A percentile compares a stretch with the other conserved stretches of the same genome.
These are phyloP conservation scores for Mirounga angustirostris DNA, from an alignment of 2,113 vertebrate genomes.

Conservation along the genomic window DNA sequence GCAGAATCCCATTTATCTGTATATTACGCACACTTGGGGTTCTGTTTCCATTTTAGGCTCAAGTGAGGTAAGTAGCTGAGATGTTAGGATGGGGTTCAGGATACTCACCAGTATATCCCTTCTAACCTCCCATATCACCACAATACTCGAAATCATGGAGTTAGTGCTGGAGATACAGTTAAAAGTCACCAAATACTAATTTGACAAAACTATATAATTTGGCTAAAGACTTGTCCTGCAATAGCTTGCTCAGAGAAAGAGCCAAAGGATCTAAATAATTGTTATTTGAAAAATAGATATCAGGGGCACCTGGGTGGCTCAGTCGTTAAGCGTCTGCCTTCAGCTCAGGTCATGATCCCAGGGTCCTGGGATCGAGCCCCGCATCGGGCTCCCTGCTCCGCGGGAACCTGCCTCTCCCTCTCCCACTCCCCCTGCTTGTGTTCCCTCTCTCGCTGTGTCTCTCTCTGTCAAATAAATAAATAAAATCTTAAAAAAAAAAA, in stretches of 20 bases:
- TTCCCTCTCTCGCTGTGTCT: too few species aligned
- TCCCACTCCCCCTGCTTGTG: too few species aligned
- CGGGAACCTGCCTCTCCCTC: too few species aligned
- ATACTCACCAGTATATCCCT: neutral
- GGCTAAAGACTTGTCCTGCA: neutral
- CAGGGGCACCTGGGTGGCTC: too few species aligned
- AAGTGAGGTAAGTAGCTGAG: neutral
- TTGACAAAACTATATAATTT: conserved; percentile 1
- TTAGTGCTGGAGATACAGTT: neutral
- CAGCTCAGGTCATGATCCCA: too few species aligned
- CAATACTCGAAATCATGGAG: neutral
- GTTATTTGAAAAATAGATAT: neutral
- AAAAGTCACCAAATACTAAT: neutral
- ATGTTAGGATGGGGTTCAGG: neutral
- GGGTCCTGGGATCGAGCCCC: too few species aligned
- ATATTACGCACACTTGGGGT: neutral
- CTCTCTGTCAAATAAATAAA: too few species aligned
- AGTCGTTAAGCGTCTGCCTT: too few species aligned
- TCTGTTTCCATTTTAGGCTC: conserved; percentile 31
- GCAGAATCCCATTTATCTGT: conserved; percentile 2
- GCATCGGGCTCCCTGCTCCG: too few species aligned
- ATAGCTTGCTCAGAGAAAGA: conserved; percentile 10
- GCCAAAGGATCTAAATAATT: neutral
- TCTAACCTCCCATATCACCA: neutral
- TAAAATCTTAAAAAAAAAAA: neutral